A percentile compares a stretch with the other conserved stretches of the same genome.
These are phyloP conservation scores for Lordiphosa stackelbergi DNA, from an alignment of 1,140 invertebrate genomes.

Conservation along the genomic window DNA sequence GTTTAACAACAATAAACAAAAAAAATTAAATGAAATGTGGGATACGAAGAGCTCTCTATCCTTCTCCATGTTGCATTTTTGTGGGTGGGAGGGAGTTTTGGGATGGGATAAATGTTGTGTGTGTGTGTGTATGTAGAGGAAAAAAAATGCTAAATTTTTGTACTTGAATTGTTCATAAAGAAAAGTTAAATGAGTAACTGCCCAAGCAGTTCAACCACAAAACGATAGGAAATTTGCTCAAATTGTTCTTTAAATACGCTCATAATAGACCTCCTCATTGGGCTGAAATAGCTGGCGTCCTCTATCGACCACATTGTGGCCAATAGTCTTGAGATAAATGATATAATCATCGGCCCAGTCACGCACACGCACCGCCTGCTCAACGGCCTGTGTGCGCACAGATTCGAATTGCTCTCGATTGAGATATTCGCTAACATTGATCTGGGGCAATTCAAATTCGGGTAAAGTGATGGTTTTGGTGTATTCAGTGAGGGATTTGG, in stretches of 20 bases:
- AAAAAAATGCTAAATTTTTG: constrained; percentile 51
- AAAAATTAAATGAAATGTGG: constrained; percentile 36
- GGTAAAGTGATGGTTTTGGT: constrained; percentile 53
- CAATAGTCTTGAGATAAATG: constrained; percentile 64
- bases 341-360: constrained; percentile 73
- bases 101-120: constrained; percentile 15
- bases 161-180: constrained; percentile 50
- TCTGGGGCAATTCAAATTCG: constrained; percentile 52
- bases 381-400: constrained; percentile 50
- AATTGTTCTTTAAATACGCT: constrained; percentile 61
- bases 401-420: constrained; percentile 57
- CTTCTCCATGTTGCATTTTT: constrained; percentile 69
- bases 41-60: constrained; percentile 65
- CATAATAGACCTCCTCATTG: constrained; percentile 60
- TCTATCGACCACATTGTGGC: constrained; percentile 61
- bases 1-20: constrained; percentile 57
- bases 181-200: constrained; percentile 42
- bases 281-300: constrained; percentile 62
- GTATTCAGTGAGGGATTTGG: constrained; percentile 56
- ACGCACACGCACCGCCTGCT: constrained; percentile 59
- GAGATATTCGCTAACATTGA: constrained; percentile 59
- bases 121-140: constrained; percentile 6
- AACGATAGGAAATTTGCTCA: constrained; percentile 35
- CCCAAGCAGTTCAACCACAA: constrained; percentile 56
- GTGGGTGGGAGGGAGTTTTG: constrained; percentile 14